Conservation (phyloP, 1,140 invertebrate genomes). For the Planococcus citri region DNA sequence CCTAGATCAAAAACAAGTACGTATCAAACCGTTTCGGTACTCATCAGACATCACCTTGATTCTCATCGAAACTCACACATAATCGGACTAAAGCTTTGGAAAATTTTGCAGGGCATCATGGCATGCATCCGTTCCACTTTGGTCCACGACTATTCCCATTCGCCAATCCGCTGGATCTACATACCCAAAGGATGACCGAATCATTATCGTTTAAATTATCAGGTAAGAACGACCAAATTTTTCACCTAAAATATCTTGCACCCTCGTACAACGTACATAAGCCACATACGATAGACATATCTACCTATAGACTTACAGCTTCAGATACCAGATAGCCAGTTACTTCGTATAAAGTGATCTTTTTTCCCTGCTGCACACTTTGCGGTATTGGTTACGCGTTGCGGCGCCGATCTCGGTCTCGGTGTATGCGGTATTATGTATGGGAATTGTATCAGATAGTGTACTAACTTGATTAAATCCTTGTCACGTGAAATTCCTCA, state of each 20-base stretch:
- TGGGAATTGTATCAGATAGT: neutral
- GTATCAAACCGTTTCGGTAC: constrained; percentile 30
- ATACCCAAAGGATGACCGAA: constrained; percentile 29
- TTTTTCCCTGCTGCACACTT: neutral
- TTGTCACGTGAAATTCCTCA: neutral
- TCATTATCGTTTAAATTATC: constrained; percentile 66
- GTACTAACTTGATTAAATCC: constrained; percentile 17
- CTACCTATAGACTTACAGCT: too few relatives aligned
- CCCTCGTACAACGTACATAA: too few relatives aligned
- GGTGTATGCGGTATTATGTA: neutral
- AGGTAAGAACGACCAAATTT: constrained; percentile 42
- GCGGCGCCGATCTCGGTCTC: neutral
- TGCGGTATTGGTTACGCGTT: neutral
- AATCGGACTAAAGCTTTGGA: neutral
- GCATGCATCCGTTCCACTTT: constrained; percentile 76
- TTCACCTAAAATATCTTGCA: too few relatives aligned
- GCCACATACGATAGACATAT: too few relatives aligned
- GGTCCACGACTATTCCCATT: constrained; percentile 64
- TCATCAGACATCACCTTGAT: neutral
- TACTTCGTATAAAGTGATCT: neutral
- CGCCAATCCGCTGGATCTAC: constrained; percentile 56
- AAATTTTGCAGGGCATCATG: constrained; percentile 50
- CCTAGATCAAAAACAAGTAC: constrained; percentile 84
- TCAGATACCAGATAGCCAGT: too few relatives aligned
- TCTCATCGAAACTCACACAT: neutral